phyloP scores from a whole-genome alignment of 2,113 vertebrate species.

The Macaca nemestrina region DNA sequence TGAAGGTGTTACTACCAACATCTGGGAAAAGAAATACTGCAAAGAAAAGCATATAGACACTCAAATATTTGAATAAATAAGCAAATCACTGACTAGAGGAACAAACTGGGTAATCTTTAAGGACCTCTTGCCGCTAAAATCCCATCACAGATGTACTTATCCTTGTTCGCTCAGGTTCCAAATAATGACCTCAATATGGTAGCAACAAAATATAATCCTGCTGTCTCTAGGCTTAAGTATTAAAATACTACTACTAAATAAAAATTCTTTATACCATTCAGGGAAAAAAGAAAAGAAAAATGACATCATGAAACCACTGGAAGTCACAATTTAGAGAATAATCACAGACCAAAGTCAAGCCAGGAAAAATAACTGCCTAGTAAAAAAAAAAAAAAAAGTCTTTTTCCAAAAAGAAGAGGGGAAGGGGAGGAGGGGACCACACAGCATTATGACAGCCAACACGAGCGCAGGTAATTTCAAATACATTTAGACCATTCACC shows the following conservation, averaged over 20 bases:
- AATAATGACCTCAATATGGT: background rate
- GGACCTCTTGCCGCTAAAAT: background rate
- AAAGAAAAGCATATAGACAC: background rate
- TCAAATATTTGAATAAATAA: background rate
- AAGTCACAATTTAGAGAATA: background rate
- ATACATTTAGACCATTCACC: background rate
- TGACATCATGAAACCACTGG: background rate
- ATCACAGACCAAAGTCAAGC: background rate
- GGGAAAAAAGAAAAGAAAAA: background rate
- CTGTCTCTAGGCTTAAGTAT: background rate
- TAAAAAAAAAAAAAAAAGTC: no score
- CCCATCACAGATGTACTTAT: background rate
- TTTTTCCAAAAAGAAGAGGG: background rate
- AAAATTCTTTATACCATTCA: background rate
- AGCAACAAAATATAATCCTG: background rate
- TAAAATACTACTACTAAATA: background rate
- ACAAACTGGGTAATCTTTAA: background rate
- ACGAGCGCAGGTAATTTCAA: background rate
- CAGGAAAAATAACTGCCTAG: background rate
- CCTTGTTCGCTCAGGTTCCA: background rate
- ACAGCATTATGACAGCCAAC: background rate
- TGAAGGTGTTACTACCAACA: background rate
- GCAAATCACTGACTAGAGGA: background rate
- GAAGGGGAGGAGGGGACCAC: accelerated
- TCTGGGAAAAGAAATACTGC: background rate